Evolutionary conservation across 2,888 invertebrate species (phyloP).

Genomic region (Synergus laeviventris): DNA sequence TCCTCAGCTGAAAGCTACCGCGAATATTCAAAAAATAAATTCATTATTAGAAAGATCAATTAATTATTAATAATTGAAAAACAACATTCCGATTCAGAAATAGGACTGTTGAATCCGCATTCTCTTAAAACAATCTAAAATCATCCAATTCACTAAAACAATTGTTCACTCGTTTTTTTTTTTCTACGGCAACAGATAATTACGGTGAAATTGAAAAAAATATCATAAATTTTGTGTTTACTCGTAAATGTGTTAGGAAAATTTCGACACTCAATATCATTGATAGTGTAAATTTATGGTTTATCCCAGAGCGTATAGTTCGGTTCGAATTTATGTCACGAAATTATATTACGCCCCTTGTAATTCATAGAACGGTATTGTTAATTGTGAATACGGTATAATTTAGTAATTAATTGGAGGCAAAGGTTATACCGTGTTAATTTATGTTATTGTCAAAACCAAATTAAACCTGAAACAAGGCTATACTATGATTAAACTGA

Average conservation of each 20-base stretch:
- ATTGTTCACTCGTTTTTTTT: no score
- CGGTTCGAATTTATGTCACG: conserved; percentile 28
- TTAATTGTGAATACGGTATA: conserved; percentile 35
- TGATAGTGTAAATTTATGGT: conserved; percentile 26
- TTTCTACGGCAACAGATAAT: no score
- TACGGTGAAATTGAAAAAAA: neutral
- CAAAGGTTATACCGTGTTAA: conserved; percentile 19
- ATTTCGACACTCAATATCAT: conserved; percentile 17
- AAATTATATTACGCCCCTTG: conserved; percentile 28
- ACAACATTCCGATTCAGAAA: no score
- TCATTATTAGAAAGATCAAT: no score
- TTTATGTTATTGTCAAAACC: neutral
- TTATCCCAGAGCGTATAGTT: neutral
- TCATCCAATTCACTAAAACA: no score
- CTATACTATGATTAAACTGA: neutral
- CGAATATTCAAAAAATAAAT: no score
- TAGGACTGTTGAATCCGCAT: no score
- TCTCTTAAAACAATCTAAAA: no score
- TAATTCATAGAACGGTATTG: conserved; percentile 12
- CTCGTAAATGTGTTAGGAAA: conserved; percentile 7
- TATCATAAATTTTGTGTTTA: neutral
- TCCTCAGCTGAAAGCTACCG: no score
- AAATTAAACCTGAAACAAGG: neutral
- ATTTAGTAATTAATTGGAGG: conserved; percentile 24
- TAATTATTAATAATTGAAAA: no score